These are phyloP conservation scores for Stichopus horrens DNA, from an alignment of 53 echinoderm and acorn worm genomes.

Conservation along the genomic window DNA sequence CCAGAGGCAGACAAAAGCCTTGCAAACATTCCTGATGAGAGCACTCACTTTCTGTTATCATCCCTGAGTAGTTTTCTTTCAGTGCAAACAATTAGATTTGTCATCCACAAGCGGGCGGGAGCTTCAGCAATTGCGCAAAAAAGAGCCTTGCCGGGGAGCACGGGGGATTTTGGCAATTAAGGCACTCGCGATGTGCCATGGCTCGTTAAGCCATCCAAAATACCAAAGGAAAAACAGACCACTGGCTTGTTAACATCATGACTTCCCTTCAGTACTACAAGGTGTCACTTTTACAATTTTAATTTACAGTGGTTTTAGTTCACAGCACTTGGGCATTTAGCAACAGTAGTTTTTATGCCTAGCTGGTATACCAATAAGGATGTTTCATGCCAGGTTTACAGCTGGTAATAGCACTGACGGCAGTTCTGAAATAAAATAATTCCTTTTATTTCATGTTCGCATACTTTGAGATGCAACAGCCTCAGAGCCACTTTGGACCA, in stretches of 20 bases:
- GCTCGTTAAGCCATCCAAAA: background rate
- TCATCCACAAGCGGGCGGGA: background rate
- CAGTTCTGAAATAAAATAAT: no score
- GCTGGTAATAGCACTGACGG: no score
- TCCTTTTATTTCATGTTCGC: no score
- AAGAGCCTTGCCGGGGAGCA: background rate
- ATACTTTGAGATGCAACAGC: no score
- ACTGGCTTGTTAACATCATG: background rate
- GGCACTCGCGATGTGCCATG: background rate
- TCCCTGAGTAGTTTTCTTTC: background rate
- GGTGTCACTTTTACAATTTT: no score
- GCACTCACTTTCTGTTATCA: background rate
- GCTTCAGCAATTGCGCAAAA: background rate
- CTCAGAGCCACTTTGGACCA: no score
- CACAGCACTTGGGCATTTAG: no score
- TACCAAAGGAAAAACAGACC: background rate
- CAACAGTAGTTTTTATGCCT: no score
- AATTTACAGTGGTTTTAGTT: no score
- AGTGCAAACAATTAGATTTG: background rate
- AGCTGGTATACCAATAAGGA: no score
- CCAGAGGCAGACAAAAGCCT: background rate
- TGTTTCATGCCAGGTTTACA: no score
- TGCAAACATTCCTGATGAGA: background rate
- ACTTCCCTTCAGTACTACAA: background rate
- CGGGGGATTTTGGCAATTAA: background rate